Evolutionary conservation across 1,140 invertebrate species (phyloP), one percentile per base, ranked within the genome.

Genomic region (Conopomorpha cramerella): DNA sequence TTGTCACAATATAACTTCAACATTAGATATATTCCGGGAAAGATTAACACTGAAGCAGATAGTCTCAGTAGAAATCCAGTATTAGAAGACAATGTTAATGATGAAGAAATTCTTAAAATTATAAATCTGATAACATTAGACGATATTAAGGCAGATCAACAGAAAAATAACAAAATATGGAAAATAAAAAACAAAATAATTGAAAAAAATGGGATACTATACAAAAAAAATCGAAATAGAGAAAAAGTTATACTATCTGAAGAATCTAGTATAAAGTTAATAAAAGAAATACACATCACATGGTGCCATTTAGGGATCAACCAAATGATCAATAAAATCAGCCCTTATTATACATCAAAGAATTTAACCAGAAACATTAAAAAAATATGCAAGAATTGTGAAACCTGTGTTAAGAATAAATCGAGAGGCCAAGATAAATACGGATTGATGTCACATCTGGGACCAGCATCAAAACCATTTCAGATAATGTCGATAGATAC

Each of bases 371-470:
- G 1, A 6, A 41, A 41, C 26, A 41, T 41, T 15, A 41, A 41
- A 36, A 41, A 35, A 19, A 25, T 30, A 13, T 41, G 39, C 16
- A 15, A 36, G 14, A 45, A 53, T 16, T 41, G 39, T 42, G 30
- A 36, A 1, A 39, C 36, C 32, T 64, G 53, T 28, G 34, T 40
- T 35, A 43, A 46, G 25, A 46, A 46, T 17, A 46, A 46, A 39
- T 36, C 39, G 11, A 46, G 36, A 40, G 34, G 38, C 12, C 25
- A 43, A 17, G 3, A 43, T 15, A 45, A 40, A 40, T 32, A 16
- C 35, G 42, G 46, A 8, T 28, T 41, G n/a, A 36, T 49, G 56
- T 55, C 62, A 41, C 42, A 55, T 51, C 16, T 65, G 36, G 39
- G 60, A 53, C 35, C 27, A 7, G 34, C n/a, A 39, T n/a, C n/a